Conservation (phyloP, 1,140 invertebrate genomes). For the Plectus sambesii region DNA sequence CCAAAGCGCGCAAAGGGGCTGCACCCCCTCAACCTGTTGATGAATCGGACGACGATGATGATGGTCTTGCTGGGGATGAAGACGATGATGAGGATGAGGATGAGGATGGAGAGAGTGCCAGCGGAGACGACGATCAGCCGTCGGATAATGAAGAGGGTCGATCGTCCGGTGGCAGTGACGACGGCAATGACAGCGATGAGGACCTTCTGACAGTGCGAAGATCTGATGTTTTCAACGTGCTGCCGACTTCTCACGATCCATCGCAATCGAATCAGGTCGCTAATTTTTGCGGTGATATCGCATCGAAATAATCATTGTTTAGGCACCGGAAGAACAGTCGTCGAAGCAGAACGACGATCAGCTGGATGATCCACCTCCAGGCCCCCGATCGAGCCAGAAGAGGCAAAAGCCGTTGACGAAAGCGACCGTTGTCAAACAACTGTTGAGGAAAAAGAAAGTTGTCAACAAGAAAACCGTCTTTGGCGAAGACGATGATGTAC, state of each 20-base stretch:
- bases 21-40: not conserved
- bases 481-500: conserved; percentile 26
- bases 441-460: conserved; percentile 24
- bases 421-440: conserved; percentile 26
- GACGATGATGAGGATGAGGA: conserved; percentile 10
- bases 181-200: conserved; percentile 20
- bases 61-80: conserved; percentile 15
- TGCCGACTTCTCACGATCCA: no score
- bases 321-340: no score
- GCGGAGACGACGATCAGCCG: not conserved
- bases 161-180: conserved; percentile 19
- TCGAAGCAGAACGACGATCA: no score
- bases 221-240: conserved; percentile 30
- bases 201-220: conserved; percentile 31
- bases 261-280: no score
- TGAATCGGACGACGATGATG: not conserved
- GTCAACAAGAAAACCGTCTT: conserved; percentile 30
- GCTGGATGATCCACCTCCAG: conserved; percentile 1
- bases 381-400: not conserved
- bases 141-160: conserved; percentile 1
- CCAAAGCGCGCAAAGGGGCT: conserved; percentile 10
- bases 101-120: conserved; percentile 4
- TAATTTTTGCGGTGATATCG: not conserved
- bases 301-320: not conserved
- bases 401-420: conserved; percentile 31